Percentiles rank a stretch among this genome's conserved stretches.
Evolutionary conservation across 2,113 vertebrate genomes (phyloP).

Genomic region (Trichechus manatus): DNA sequence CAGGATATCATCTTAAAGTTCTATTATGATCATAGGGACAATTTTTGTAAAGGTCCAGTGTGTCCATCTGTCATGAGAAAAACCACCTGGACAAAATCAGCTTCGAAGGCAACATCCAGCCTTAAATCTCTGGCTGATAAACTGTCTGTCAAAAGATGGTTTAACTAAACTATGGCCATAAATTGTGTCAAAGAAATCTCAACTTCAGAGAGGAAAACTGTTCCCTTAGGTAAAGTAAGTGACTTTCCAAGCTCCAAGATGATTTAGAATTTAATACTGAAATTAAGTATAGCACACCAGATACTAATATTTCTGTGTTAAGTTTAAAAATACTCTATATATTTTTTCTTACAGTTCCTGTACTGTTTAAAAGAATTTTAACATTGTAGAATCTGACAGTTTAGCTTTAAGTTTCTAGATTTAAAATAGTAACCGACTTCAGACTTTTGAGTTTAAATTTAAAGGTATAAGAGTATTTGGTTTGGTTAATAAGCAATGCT

Average conservation of each 20-base stretch:
- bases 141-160: background rate
- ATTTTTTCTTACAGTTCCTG: background rate
- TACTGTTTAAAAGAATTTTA: constrained; percentile 49
- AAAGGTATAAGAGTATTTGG: background rate
- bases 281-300: constrained; percentile 19
- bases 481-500: background rate
- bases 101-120: background rate
- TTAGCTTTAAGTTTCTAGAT: constrained; percentile 54
- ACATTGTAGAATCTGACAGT: background rate
- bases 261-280: constrained; percentile 23
- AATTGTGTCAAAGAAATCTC: constrained; percentile 15
- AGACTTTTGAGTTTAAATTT: background rate
- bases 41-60: constrained; percentile 13
- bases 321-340: background rate
- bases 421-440: constrained; percentile 19
- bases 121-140: background rate
- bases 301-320: background rate
- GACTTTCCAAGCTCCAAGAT: background rate
- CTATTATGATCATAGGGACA: background rate
- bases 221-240: background rate
- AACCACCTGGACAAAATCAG: background rate
- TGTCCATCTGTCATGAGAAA: background rate
- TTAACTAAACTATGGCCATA: background rate
- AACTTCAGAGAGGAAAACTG: background rate
- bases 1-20: background rate